Conservation (phyloP, 2,113 vertebrate species). For the Enhydra lutris region DNA sequence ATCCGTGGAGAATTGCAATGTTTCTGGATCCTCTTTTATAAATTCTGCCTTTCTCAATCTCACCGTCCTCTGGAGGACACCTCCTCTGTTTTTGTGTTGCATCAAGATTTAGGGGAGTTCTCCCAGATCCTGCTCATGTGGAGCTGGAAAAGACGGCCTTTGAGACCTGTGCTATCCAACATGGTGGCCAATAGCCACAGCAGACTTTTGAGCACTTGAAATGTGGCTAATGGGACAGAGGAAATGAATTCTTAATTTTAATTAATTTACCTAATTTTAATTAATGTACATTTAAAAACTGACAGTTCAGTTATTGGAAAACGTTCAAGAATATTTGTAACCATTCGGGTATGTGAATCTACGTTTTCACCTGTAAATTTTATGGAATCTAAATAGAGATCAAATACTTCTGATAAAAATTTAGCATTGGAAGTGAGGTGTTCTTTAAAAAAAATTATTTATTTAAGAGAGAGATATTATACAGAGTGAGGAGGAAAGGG, state of each 20-base stretch:
- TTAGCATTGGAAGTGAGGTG: neutral
- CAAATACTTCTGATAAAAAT: neutral
- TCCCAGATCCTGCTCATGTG: neutral
- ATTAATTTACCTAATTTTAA: neutral
- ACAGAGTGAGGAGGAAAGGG: neutral
- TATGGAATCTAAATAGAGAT: neutral
- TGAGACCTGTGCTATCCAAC: neutral
- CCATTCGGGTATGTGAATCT: no score
- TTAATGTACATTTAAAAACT: neutral
- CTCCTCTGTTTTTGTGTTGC: neutral
- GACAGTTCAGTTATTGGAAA: neutral
- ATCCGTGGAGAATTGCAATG: neutral
- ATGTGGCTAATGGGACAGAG: neutral
- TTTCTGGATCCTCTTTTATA: neutral
- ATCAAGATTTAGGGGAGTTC: neutral
- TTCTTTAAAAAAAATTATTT: neutral
- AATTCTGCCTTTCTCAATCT: neutral
- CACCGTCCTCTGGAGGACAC: neutral
- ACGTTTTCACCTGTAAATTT: neutral
- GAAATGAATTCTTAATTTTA: neutral
- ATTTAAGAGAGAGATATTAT: neutral
- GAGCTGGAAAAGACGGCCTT: neutral
- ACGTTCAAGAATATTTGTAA: neutral
- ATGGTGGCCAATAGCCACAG: neutral
- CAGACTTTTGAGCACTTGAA: neutral